Percentiles rank a stretch among this genome's conserved stretches.
Evolutionary conservation across 92 coral and sea anemone genomes (phyloP).

Genomic region (Desmophyllum pertusum): DNA sequence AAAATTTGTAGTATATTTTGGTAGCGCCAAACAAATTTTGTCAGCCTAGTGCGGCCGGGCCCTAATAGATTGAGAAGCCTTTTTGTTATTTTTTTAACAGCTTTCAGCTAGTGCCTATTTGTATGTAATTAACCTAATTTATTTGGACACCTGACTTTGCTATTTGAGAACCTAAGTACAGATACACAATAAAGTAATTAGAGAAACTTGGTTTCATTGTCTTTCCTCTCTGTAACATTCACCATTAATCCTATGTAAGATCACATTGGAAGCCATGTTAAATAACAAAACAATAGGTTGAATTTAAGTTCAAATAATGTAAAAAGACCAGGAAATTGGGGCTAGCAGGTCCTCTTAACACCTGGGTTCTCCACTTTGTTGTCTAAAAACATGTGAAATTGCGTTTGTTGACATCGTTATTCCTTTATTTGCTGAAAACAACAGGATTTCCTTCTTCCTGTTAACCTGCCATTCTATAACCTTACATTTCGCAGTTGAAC

Average conservation of each 20-base stretch:
- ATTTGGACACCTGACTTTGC: background rate
- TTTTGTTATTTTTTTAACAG: background rate
- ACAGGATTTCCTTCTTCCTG: background rate
- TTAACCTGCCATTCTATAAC: background rate
- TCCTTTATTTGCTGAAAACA: background rate
- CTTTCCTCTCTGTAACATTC: background rate
- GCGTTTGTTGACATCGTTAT: constrained; percentile 8
- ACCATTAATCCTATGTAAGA: background rate
- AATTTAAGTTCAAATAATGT: background rate
- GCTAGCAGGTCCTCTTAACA: constrained; percentile 1
- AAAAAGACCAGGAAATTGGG: constrained; percentile 24
- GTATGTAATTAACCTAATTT: background rate
- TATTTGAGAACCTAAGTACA: background rate
- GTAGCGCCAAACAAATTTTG: too few relatives aligned
- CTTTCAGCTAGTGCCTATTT: background rate
- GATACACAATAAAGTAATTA: background rate
- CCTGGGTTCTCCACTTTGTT: background rate
- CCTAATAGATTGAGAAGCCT: background rate
- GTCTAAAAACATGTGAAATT: background rate
- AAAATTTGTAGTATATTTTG: too few relatives aligned
- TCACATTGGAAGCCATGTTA: background rate
- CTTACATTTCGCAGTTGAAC: background rate
- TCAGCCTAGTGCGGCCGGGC: too few relatives aligned
- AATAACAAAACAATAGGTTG: background rate
- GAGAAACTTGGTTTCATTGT: background rate